Percentiles rank a stretch among this genome's conserved stretches.
Evolutionary conservation across 2,797 vertebrate species (phyloP).

Genomic region (Paramormyrops hopkinsi): DNA sequence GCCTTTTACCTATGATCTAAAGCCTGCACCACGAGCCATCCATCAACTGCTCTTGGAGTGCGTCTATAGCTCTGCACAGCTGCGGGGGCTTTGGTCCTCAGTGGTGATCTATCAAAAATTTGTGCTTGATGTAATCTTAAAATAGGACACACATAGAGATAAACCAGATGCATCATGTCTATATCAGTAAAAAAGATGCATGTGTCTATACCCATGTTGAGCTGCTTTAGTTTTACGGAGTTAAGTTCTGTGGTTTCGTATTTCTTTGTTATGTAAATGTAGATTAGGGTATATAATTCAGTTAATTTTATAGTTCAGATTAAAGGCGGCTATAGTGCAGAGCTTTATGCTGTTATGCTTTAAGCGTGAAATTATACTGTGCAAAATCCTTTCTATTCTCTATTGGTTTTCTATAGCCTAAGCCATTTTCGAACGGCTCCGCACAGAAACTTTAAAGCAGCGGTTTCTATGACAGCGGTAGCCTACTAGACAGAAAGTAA

Average conservation of each 20-base stretch:
- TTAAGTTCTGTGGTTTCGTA: not conserved
- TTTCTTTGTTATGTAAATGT: not conserved
- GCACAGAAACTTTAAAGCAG: constrained; percentile 9
- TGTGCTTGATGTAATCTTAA: constrained; percentile 15
- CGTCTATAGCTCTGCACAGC: constrained; percentile 13
- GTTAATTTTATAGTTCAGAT: not conserved
- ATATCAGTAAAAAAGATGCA: not conserved
- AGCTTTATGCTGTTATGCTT: not conserved
- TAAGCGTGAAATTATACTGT: not conserved
- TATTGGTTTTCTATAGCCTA: not conserved
- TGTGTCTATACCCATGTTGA: not conserved
- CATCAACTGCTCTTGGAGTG: constrained; percentile 17
- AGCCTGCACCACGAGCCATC: constrained; percentile 20
- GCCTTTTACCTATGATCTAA: constrained; percentile 27
- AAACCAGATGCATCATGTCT: not conserved
- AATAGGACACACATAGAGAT: constrained; percentile 13
- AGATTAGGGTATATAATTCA: not conserved
- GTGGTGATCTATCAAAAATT: not conserved
- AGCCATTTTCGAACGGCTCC: not conserved
- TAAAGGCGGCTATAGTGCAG: not conserved
- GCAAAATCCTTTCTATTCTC: not conserved
- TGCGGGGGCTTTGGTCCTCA: constrained; percentile 6
- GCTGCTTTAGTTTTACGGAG: not conserved
- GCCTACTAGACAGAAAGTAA: not conserved
- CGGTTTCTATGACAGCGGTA: constrained; percentile 7